Evolutionary conservation across 2,113 vertebrate species (phyloP).

Genomic region (Cepphus grylle): DNA sequence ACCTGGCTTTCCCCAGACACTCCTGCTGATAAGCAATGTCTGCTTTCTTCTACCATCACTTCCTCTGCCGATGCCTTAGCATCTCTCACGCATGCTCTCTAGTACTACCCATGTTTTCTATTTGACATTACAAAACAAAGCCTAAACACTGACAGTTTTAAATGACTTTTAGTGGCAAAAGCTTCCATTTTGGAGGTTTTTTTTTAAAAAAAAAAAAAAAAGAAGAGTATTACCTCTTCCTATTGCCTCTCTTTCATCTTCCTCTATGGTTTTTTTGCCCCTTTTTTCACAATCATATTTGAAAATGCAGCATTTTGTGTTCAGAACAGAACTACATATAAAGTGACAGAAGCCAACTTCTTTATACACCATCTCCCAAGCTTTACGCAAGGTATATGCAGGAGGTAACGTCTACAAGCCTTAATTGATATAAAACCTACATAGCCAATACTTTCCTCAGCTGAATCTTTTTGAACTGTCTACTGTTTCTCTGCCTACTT

Average conservation of each 20-base stretch:
- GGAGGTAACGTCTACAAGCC: neutral
- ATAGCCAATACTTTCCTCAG: neutral
- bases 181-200: neutral
- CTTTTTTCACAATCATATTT: neutral
- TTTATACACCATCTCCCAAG: neutral
- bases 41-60: neutral
- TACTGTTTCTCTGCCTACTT: neutral
- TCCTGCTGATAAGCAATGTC: neutral
- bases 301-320: neutral
- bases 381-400: neutral
- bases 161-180: neutral
- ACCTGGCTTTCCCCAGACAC: neutral
- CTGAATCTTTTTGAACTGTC: neutral
- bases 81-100: accelerated
- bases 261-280: neutral
- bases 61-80: neutral
- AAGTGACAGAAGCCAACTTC: neutral
- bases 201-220: neutral
- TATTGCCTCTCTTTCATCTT: neutral
- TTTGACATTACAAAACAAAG: neutral
- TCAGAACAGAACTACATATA: neutral
- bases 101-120: neutral
- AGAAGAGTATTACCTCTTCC: neutral
- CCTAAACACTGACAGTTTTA: neutral
- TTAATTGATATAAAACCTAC: neutral